Conservation (phyloP, 2,113 vertebrate genomes). For the Lophius piscatorius region DNA sequence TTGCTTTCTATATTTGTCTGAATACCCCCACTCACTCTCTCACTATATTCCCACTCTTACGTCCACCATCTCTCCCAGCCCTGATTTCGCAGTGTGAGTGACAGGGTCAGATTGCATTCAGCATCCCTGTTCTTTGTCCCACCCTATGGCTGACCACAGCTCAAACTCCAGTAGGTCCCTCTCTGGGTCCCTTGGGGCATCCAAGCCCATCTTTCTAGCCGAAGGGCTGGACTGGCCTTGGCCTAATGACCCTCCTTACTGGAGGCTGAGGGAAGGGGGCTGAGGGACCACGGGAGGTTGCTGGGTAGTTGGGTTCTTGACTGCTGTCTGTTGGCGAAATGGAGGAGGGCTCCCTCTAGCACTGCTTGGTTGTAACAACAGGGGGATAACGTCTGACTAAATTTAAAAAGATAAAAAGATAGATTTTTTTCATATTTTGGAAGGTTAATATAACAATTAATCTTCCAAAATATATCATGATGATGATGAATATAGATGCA, state of each 20-base stretch:
- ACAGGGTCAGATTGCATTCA: conserved; percentile 67
- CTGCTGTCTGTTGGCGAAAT: conserved; percentile 37
- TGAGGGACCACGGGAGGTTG: conserved; percentile 3
- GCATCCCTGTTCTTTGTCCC: conserved; percentile 61
- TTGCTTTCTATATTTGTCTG: conserved; percentile 41
- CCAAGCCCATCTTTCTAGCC: conserved; percentile 54
- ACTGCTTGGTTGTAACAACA: conserved; percentile 65
- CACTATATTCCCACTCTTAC: conserved; percentile 21
- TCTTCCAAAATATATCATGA: no score
- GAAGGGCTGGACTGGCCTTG: conserved; percentile 65
- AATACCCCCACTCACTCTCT: conserved; percentile 18
- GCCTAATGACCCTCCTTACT: conserved; percentile 55
- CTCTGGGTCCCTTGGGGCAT: conserved; percentile 53
- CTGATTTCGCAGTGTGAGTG: conserved; percentile 48
- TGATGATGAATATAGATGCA: conserved; percentile 6
- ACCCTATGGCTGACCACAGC: conserved; percentile 58
- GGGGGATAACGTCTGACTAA: neutral
- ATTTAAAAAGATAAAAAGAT: no score
- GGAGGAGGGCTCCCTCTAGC: conserved; percentile 82
- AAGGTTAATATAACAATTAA: no score
- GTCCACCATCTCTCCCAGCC: conserved; percentile 12
- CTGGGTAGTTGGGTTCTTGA: conserved; percentile 8
- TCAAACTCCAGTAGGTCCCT: conserved; percentile 33
- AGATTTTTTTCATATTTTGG: no score
- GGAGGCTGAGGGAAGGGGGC: conserved; percentile 32